phyloP scores from a whole-genome alignment of 2,797 vertebrate species.

The Thamnophis elegans region DNA sequence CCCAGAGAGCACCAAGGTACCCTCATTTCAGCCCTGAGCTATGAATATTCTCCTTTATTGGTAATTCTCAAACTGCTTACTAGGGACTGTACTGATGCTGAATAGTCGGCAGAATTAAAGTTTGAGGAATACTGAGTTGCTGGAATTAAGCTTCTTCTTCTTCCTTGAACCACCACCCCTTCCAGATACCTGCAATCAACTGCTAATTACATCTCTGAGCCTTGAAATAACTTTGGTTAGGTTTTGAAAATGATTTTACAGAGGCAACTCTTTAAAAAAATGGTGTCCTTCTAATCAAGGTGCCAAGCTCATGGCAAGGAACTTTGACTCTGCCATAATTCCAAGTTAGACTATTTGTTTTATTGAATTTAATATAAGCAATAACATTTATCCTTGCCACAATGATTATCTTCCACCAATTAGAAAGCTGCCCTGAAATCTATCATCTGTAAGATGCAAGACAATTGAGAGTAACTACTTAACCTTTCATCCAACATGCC shows the following conservation, averaged over 20 bases:
- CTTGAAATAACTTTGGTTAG: conserved; percentile 52
- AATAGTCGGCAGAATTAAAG: not conserved
- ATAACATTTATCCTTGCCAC: conserved; percentile 55
- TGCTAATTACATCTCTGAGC: conserved; percentile 55
- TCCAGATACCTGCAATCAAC: conserved; percentile 24
- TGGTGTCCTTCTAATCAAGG: conserved; percentile 20
- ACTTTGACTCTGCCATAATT: conserved; percentile 48
- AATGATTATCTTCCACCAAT: conserved; percentile 60
- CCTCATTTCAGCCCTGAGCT: too few species aligned
- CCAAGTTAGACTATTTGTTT: conserved; percentile 40
- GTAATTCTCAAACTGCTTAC: not conserved
- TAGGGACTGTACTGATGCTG: not conserved
- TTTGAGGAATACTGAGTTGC: not conserved
- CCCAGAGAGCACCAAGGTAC: too few species aligned
- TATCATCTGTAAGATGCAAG: conserved; percentile 28
- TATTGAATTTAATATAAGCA: conserved; percentile 49
- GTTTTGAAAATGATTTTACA: conserved; percentile 25
- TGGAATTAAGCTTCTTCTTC: not conserved
- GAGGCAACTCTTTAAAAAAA: conserved; percentile 39
- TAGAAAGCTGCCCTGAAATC: conserved; percentile 46
- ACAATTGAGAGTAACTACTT: not conserved
- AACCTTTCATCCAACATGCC: conserved; percentile 14
- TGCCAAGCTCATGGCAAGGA: conserved; percentile 31
- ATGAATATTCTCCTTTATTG: not conserved
- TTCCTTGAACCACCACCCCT: not conserved